Evolutionary conservation across 2,797 vertebrate genomes (phyloP), one percentile per base, ranked within the genome.

Genomic region (Pangasius macronema): DNA sequence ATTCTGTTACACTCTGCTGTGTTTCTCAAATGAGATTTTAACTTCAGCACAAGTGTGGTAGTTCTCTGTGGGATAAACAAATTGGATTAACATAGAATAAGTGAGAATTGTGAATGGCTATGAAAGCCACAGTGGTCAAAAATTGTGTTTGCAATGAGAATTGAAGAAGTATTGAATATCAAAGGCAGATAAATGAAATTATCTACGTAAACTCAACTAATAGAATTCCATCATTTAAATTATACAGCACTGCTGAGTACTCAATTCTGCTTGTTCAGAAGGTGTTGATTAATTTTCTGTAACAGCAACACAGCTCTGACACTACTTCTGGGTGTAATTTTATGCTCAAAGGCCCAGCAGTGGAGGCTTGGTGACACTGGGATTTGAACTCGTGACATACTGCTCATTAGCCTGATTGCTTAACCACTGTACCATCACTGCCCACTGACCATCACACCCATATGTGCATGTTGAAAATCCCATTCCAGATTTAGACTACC

Each of bases 61-160:
- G 27, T 36, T 65, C 68, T 53, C 49, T 42, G 33, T 77, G 61
- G 82, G 30, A 63, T 59, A 70, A 70, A 79, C 72, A 84, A 79
- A 79, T 84, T 42, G 42, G 73, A 87, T 79, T 87, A 84, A 46
- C 46, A 59, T 11, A 49, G 16, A 87, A 83, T 53, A 46, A 79
- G 42, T 33, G 42, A 20, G 46, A 87, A 51, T 20, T 51, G 81
- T 10, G 46, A 75, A 53, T 6, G 20, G 59, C 59, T 42, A 13
- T 2, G 82, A 87, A 80, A 53, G 77, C 61, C 42, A 82, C 16
- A 3, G 57, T 81, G 42, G 42, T 22, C 16, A 51, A 83, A 67
- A 67, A 83, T n/a, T 51, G 7, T 20, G 14, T 67, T 30, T 65
- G 24, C 39, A 20, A 18, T 5, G 18, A 65, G 39, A 82, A 65